A percentile compares a stretch with the other conserved stretches of the same genome.
phyloP scores from a whole-genome alignment of 1,140 invertebrate species.

The Drosophila yakuba region DNA sequence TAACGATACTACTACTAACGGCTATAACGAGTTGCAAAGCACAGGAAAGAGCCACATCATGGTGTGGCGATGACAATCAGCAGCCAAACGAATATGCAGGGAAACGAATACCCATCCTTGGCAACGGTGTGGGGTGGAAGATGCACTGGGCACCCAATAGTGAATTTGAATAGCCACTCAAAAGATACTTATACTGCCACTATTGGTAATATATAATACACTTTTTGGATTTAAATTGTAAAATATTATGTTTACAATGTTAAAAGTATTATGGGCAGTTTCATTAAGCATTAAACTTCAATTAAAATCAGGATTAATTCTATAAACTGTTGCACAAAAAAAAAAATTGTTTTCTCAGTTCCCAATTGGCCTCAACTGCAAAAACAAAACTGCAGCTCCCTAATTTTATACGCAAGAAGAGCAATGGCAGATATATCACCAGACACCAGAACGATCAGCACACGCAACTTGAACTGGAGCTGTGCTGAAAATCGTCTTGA shows the following conservation, averaged over 20 bases:
- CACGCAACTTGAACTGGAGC: conserved; percentile 28
- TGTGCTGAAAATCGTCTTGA: conserved; percentile 9
- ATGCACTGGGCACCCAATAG: conserved; percentile 15
- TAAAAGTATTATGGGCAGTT: neutral
- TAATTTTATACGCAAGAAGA: conserved; percentile 77
- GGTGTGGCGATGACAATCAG: conserved; percentile 63
- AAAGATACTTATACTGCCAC: neutral
- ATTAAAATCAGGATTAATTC: too few species aligned
- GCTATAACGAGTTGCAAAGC: neutral
- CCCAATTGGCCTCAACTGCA: conserved; percentile 25
- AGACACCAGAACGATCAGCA: conserved; percentile 36
- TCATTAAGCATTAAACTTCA: too few species aligned
- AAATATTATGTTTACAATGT: neutral
- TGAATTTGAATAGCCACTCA: neutral
- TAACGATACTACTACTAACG: too few species aligned
- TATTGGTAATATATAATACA: neutral
- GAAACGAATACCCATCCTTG: conserved; percentile 4
- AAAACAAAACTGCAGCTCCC: conserved; percentile 33
- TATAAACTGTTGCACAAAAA: neutral
- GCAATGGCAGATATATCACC: conserved; percentile 77
- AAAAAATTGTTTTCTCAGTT: conserved; percentile 19
- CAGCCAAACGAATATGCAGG: conserved; percentile 14
- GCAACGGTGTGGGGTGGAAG: neutral
- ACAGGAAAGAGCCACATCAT: conserved; percentile 28
- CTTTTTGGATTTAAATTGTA: too few species aligned